phyloP scores from a whole-genome alignment of 2,888 invertebrate genomes.

The Anodontia alba region DNA sequence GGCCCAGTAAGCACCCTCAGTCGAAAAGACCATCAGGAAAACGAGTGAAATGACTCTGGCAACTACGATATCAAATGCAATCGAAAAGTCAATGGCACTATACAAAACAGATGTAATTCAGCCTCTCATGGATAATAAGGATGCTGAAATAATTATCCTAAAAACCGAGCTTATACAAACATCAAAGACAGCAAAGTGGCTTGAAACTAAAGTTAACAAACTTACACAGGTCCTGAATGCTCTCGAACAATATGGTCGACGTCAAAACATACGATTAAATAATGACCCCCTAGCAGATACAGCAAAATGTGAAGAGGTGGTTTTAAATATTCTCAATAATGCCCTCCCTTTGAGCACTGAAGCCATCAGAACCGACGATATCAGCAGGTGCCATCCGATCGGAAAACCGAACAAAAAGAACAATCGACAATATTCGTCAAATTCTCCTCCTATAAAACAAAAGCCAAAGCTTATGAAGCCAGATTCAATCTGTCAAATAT shows the following conservation, averaged over 20 bases:
- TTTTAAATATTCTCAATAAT: neutral
- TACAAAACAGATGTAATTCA: neutral
- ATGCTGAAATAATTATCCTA: neutral
- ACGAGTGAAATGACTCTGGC: neutral
- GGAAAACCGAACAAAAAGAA: neutral
- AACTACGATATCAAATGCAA: neutral
- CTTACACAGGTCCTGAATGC: neutral
- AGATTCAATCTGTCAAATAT: neutral
- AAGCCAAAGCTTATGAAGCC: neutral
- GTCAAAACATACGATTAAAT: neutral
- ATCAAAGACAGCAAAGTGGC: neutral
- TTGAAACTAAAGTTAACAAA: neutral
- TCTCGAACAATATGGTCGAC: neutral
- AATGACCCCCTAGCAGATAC: neutral
- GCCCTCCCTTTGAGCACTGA: neutral
- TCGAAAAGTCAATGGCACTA: neutral
- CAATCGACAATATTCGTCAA: neutral
- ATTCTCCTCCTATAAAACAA: neutral
- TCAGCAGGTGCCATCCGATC: neutral
- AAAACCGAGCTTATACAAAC: neutral
- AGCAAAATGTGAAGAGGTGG: neutral
- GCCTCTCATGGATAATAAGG: neutral
- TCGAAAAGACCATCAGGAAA: neutral
- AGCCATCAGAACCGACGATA: neutral
- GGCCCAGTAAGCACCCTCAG: neutral